phyloP scores from a whole-genome alignment of 2,113 vertebrate genomes.

The Saguinus imperator region DNA sequence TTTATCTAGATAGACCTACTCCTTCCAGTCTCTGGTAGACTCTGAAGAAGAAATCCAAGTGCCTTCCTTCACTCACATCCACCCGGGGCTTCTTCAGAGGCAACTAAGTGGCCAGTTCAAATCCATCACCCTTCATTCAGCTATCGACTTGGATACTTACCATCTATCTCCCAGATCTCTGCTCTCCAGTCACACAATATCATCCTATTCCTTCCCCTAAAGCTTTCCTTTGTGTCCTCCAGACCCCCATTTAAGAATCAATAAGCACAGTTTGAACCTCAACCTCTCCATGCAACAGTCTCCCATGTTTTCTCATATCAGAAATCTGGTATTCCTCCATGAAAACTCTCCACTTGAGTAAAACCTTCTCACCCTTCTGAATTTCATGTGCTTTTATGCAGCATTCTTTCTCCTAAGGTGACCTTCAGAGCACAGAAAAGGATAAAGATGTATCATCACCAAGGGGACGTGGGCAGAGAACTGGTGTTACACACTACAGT shows the following conservation, averaged over 20 bases:
- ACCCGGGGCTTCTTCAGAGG: too few relatives aligned
- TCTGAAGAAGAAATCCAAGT: neutral
- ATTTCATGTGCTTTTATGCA: neutral
- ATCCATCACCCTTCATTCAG: neutral
- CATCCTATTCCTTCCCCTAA: neutral
- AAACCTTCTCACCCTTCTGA: neutral
- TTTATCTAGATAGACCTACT: neutral
- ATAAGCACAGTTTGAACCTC: neutral
- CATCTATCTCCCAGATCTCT: neutral
- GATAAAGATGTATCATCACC: neutral
- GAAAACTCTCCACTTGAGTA: neutral
- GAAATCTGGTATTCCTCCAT: neutral
- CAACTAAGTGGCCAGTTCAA: neutral
- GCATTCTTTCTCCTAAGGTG: neutral
- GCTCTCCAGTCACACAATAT: neutral
- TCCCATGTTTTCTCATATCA: neutral
- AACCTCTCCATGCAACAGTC: neutral
- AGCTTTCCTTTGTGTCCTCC: neutral
- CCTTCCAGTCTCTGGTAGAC: neutral
- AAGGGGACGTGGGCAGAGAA: too few relatives aligned
- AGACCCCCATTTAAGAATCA: neutral
- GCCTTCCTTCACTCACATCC: too few relatives aligned
- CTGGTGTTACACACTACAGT: rapidly evolving
- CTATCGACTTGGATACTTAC: neutral
- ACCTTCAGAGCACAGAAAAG: neutral